Evolutionary conservation across 2,113 vertebrate genomes (phyloP).

Genomic region (Coptodon bakossiorum): DNA sequence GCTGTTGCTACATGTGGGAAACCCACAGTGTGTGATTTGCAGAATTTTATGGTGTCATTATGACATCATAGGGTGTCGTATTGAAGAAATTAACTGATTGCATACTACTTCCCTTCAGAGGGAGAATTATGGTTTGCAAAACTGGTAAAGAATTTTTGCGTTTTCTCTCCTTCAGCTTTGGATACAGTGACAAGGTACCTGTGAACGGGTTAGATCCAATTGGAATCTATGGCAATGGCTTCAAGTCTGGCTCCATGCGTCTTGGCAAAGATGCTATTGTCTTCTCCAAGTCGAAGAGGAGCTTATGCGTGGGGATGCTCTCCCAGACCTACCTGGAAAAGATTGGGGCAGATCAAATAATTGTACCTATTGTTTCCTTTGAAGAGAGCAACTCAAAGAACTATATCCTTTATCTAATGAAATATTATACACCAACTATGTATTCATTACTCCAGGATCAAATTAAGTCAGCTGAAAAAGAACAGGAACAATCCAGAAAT

Average conservation of each 20-base stretch:
- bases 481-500: background rate
- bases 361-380: conserved; percentile 82
- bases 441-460: background rate
- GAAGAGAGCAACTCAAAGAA: conserved; percentile 17
- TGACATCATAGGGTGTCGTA: background rate
- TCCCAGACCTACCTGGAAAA: conserved; percentile 86
- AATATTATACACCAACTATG: background rate
- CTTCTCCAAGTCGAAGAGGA: conserved; percentile 82
- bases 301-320: conserved; percentile 85
- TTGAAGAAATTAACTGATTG: background rate
- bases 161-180: conserved; percentile 75
- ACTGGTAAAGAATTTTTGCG: background rate
- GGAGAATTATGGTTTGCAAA: background rate
- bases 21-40: background rate
- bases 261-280: conserved; percentile 90
- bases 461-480: background rate
- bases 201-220: conserved; percentile 80
- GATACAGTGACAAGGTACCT: conserved; percentile 90
- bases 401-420: conserved; percentile 81
- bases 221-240: conserved; percentile 93
- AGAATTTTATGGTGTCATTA: background rate
- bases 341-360: conserved; percentile 79
- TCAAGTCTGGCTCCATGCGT: conserved; percentile 98
- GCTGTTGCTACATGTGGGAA: no score
- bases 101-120: background rate